These are phyloP conservation scores for Riptortus pedestris DNA, from an alignment of 1,140 invertebrate genomes.

Conservation along the genomic window DNA sequence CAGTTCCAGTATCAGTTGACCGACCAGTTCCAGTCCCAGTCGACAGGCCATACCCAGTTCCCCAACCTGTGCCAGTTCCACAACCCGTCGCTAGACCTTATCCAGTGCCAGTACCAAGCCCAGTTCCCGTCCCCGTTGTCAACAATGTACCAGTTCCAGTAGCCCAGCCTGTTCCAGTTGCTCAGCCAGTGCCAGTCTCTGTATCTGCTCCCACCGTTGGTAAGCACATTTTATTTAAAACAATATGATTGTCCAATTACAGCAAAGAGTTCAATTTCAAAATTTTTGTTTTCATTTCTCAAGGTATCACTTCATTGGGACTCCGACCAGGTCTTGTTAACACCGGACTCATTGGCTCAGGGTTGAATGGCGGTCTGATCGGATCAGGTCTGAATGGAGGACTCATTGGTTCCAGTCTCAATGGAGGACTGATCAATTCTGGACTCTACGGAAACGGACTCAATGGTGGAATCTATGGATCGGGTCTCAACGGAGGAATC, in stretches of 20 bases:
- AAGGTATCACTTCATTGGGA: not conserved
- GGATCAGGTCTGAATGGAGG: no score
- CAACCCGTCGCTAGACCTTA: not conserved
- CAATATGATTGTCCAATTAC: not conserved
- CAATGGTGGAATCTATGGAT: no score
- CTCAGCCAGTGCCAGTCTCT: not conserved
- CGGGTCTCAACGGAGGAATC: no score
- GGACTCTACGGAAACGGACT: not conserved
- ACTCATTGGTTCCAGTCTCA: not conserved
- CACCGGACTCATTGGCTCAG: not conserved
- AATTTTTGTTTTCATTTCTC: not conserved
- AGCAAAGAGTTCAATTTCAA: not conserved
- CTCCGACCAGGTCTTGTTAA: not conserved
- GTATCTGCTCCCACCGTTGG: not conserved
- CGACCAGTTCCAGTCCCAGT: conserved; percentile 20
- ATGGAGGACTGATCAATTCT: no score
- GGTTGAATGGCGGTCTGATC: not conserved
- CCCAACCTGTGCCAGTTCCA: not conserved
- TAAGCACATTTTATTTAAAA: not conserved
- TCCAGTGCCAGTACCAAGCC: conserved; percentile 18
- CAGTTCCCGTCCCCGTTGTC: not conserved
- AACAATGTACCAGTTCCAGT: conserved; percentile 20
- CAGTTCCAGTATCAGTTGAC: not conserved
- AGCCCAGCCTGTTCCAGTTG: not conserved
- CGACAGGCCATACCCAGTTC: conserved; percentile 27